Conservation (phyloP, 2,888 invertebrate species). For the Netelia virgata region DNA sequence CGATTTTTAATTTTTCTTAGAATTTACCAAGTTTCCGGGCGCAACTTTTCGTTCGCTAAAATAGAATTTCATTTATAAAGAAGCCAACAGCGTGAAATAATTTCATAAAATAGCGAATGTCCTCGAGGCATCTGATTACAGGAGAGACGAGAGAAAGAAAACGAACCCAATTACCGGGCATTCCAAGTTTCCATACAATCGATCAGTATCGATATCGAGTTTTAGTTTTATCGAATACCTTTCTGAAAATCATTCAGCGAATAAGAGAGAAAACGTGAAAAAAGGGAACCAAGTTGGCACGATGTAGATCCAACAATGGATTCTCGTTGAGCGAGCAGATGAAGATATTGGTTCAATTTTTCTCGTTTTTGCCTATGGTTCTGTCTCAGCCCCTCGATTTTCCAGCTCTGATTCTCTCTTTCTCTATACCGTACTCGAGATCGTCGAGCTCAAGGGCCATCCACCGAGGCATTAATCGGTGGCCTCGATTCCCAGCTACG, state of each 20-base stretch:
- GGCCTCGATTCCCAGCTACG: slow-evolving; percentile 6
- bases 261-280: background rate
- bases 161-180: slow-evolving; percentile 36
- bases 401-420: background rate
- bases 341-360: slow-evolving; percentile 1
- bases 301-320: slow-evolving; percentile 49
- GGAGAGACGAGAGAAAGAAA: slow-evolving; percentile 5
- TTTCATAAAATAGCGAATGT: slow-evolving; percentile 40
- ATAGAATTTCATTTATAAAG: background rate
- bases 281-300: slow-evolving; percentile 3
- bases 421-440: background rate
- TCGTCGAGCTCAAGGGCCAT: background rate
- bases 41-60: no score
- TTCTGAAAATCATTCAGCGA: background rate
- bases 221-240: slow-evolving; percentile 36
- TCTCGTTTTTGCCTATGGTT: background rate
- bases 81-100: background rate
- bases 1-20: no score
- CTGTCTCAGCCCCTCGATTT: background rate
- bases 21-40: no score
- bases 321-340: slow-evolving; percentile 11
- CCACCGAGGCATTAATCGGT: slow-evolving; percentile 13
- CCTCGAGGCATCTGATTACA: slow-evolving; percentile 37
- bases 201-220: slow-evolving; percentile 44
- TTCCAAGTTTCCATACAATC: slow-evolving; percentile 17